Conservation (phyloP, 2,113 vertebrate species). For the Peromyscus leucopus region DNA sequence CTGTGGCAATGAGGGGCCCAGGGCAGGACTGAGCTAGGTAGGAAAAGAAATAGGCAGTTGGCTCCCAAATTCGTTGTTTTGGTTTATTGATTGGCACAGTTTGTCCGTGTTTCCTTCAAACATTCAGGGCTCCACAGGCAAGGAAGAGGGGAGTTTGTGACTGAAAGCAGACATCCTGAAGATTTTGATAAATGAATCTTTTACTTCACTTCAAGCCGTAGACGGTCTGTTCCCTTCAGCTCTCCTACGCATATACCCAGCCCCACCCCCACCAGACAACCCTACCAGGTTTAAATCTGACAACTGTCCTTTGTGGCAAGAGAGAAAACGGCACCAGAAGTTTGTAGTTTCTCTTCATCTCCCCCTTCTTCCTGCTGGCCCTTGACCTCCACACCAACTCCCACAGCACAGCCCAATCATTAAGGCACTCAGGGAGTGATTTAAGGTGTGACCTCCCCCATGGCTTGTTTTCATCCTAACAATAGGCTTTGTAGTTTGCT, state of each 20-base stretch:
- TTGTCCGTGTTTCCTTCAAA: background rate
- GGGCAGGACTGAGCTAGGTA: background rate
- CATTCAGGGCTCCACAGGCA: background rate
- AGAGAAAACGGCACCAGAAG: background rate
- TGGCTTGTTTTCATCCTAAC: background rate
- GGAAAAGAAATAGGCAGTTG: background rate
- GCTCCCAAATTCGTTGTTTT: background rate
- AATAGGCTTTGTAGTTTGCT: constrained; percentile 34
- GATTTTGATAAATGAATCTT: background rate
- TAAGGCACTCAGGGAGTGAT: background rate
- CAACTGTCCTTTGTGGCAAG: background rate
- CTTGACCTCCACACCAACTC: background rate
- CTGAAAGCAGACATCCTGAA: background rate
- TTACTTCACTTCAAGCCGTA: constrained; percentile 9
- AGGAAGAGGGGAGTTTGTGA: background rate
- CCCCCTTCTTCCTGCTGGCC: background rate
- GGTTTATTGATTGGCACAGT: constrained; percentile 3
- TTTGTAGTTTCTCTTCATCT: background rate
- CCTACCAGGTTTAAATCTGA: background rate
- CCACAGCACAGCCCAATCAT: background rate
- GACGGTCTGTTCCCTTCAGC: background rate
- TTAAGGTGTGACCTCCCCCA: background rate
- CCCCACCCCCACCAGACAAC: background rate
- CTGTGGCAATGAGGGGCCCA: background rate
- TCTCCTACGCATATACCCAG: background rate